Conservation (phyloP, 2,113 vertebrate species). For the Heloderma charlesbogerti region DNA sequence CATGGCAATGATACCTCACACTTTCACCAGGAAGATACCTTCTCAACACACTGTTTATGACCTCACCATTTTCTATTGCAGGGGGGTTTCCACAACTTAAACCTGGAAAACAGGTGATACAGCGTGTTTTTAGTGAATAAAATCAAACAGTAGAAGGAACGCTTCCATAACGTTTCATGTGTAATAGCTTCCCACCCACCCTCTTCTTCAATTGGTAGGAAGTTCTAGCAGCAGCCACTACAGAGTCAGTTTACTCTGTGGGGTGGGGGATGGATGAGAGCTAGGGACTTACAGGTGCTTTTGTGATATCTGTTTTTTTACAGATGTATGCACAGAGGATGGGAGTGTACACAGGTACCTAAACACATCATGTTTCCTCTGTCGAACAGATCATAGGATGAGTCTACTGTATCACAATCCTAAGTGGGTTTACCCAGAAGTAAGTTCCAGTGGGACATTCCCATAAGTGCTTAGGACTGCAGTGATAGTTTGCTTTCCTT, state of each 20-base stretch:
- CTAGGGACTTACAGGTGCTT: too few relatives aligned
- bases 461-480: too few relatives aligned
- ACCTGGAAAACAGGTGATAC: not conserved
- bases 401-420: too few relatives aligned
- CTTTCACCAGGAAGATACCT: too few relatives aligned
- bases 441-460: too few relatives aligned
- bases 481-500: too few relatives aligned
- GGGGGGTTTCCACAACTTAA: not conserved
- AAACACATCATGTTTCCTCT: too few relatives aligned
- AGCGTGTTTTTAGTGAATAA: not conserved
- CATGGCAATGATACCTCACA: too few relatives aligned
- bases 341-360: too few relatives aligned
- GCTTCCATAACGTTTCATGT: not conserved
- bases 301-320: not conserved
- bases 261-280: not conserved
- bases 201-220: not conserved
- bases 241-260: not conserved
- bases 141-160: not conserved
- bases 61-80: not conserved
- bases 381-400: too few relatives aligned
- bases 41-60: too few relatives aligned
- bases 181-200: not conserved
- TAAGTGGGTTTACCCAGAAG: too few relatives aligned
- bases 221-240: not conserved
- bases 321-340: not conserved